phyloP scores from a whole-genome alignment of 2,113 vertebrate genomes.

The Alaudala cheleensis region DNA sequence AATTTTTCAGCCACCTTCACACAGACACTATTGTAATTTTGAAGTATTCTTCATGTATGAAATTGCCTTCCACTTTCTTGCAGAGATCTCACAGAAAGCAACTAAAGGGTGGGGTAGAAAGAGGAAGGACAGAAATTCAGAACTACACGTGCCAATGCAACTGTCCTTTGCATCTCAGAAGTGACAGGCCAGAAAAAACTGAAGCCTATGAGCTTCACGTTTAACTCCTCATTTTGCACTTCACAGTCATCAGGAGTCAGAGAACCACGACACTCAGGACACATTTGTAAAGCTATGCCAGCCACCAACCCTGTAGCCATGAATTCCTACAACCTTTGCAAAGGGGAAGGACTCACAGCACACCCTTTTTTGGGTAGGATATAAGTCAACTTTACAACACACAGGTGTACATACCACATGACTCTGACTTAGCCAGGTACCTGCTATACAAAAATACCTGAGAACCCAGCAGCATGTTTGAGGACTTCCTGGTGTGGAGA shows the following conservation, averaged over 20 bases:
- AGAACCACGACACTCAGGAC: not conserved
- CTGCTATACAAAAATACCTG: not conserved
- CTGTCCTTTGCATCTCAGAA: not conserved
- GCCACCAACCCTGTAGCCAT: not conserved
- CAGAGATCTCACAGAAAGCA: not conserved
- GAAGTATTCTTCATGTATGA: not conserved
- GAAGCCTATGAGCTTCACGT: not conserved
- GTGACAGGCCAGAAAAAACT: not conserved
- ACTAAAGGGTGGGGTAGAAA: not conserved
- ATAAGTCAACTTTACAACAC: not conserved
- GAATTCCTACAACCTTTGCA: not conserved
- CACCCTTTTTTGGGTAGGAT: not conserved
- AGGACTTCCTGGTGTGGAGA: not conserved
- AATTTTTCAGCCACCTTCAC: not conserved
- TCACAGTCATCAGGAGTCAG: not conserved
- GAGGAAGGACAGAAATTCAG: not conserved
- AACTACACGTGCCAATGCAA: not conserved
- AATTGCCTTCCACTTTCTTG: not conserved
- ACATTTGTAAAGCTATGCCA: accelerated
- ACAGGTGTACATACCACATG: not conserved
- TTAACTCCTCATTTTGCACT: not conserved
- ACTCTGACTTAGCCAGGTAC: not conserved
- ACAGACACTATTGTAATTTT: not conserved
- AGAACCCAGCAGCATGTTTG: not conserved
- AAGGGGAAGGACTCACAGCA: not conserved